Percentiles rank a stretch among this genome's conserved stretches.
These are phyloP conservation scores for Solea solea DNA, from an alignment of 2,113 vertebrate species.

Conservation along the genomic window DNA sequence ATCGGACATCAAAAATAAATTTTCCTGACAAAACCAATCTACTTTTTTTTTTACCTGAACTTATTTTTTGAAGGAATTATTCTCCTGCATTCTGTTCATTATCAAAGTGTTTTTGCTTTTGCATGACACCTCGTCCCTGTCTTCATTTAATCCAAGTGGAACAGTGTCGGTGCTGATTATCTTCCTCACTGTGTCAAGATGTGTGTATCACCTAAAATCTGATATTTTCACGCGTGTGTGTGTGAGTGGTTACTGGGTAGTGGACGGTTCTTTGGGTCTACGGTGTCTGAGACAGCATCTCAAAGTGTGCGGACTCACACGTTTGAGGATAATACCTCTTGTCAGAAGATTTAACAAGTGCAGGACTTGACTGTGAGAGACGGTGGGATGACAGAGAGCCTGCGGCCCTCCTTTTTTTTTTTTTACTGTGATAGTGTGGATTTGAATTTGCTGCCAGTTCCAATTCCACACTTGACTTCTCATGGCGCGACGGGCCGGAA, in stretches of 20 bases:
- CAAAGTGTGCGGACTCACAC: conserved; percentile 28
- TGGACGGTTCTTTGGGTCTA: neutral
- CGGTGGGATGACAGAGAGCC: conserved; percentile 49
- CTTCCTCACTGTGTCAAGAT: neutral
- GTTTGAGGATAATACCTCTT: conserved; percentile 71
- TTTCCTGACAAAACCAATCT: too few relatives aligned
- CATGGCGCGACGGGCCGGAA: conserved; percentile 40
- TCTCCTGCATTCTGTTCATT: too few relatives aligned
- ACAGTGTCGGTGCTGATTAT: neutral
- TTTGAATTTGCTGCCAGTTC: conserved; percentile 70
- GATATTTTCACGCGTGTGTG: neutral
- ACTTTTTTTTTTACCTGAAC: too few relatives aligned
- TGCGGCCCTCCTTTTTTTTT: conserved; percentile 47
- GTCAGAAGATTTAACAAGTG: conserved; percentile 68
- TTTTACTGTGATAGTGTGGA: conserved; percentile 56
- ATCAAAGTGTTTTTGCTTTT: too few relatives aligned
- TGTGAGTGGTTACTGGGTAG: neutral
- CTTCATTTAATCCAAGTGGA: too few relatives aligned
- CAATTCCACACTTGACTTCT: conserved; percentile 69
- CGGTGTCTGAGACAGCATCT: conserved; percentile 42
- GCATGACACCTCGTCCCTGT: too few relatives aligned
- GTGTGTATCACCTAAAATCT: neutral
- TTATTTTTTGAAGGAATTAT: too few relatives aligned
- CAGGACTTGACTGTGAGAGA: conserved; percentile 51
- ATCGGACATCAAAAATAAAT: too few relatives aligned